Base-by-base conservation (phyloP, 2,888 invertebrate species). In the Frankliniella fusca region DNA sequence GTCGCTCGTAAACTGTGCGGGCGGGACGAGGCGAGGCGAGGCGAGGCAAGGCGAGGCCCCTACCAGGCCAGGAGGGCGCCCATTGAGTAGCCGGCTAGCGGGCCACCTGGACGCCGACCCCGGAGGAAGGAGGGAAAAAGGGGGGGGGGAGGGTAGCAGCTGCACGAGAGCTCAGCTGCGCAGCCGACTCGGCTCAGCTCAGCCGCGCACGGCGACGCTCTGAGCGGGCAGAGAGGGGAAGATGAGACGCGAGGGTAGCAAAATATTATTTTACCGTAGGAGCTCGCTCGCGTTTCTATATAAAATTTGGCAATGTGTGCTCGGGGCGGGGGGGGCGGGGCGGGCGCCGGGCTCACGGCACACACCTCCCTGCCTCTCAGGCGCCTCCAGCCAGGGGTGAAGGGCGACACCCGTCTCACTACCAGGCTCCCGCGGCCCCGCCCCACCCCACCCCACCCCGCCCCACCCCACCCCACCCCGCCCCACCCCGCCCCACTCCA, bases 1-100 rank as follows among this genome's bases (percentile, higher is more conserved):
- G 70, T 76, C 70, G 70, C 70, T 76, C 70, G 70, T 76, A 76
- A 76, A 76, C 70, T 76, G 23, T 23, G 70, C 23, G n/a, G 61
- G 18, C 20, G 20, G 3, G 20, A 61, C 61, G 15, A 15, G 61
- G n/a, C 12, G 54, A 50, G 50, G 15, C 10, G 20, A 20, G 20
- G 54, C 12, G 54, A 54, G 54, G 20, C 15, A 54, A 20, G 20
- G 54, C 12, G 54, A 54, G 54, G 20, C 15, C 12, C 20, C 18
- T 11, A 15, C 20, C 18, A 18, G n/a, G 61, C 18, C 20, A 61
- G 38, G 5, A 38, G 38, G 38, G 38, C 38, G 38, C 38, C 38
- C 38, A 38, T 38, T 38, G 38, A 38, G 38, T 38, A 38, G 38
- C 2, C 38, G 38, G 38, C 3, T 5, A 38, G 38, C 38, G 5